These are phyloP conservation scores for Calliopum simillimum DNA, from an alignment of 2,888 invertebrate species.

Conservation along the genomic window DNA sequence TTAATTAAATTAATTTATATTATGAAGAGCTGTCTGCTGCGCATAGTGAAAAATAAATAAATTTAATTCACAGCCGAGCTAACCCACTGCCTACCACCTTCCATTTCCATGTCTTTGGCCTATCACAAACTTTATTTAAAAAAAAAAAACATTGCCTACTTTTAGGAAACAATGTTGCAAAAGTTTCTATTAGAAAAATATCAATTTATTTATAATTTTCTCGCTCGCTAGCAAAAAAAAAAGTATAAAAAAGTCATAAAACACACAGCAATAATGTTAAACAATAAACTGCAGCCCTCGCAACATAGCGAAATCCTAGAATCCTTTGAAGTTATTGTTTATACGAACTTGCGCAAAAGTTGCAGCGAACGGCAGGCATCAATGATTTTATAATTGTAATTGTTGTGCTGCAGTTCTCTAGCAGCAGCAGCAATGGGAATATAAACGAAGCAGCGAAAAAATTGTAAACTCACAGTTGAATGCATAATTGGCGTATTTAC, in stretches of 20 bases:
- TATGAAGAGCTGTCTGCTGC: neutral
- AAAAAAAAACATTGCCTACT: conserved; percentile 8
- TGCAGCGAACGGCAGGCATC: conserved; percentile 50
- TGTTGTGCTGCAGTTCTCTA: conserved; percentile 48
- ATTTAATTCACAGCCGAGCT: neutral
- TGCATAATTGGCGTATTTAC: conserved; percentile 34
- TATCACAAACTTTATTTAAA: neutral
- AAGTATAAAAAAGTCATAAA: conserved; percentile 1
- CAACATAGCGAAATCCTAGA: conserved; percentile 15
- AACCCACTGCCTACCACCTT: neutral
- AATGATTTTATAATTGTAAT: conserved; percentile 63
- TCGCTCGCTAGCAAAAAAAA: neutral
- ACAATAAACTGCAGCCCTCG: conserved; percentile 28
- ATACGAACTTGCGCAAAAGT: conserved; percentile 34
- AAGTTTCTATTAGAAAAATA: conserved; percentile 32
- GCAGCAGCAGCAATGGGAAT: neutral
- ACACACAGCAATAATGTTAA: conserved; percentile 1
- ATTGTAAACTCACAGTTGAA: conserved; percentile 24
- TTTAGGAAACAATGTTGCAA: conserved; percentile 15
- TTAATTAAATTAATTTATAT: conserved; percentile 32
- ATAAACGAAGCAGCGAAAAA: conserved; percentile 1
- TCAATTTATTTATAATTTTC: conserved; percentile 31
- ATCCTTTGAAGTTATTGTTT: conserved; percentile 36
- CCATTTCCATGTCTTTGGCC: neutral
- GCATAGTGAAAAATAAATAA: too few species aligned